Conservation (phyloP, 23 tunicate species). For the Styela clava region DNA sequence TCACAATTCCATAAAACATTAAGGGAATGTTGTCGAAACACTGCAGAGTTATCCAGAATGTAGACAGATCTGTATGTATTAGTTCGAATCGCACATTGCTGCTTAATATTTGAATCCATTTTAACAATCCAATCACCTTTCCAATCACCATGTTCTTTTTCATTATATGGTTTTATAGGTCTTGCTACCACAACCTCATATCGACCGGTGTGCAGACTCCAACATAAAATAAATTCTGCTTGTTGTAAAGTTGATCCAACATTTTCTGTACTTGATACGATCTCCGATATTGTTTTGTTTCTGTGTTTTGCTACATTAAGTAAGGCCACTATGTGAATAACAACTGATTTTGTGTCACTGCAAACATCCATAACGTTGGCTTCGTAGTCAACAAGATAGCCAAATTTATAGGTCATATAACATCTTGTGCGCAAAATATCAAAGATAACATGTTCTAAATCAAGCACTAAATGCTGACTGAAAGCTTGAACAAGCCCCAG, state of each 20-base stretch:
- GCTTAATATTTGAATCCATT: conserved; percentile 20
- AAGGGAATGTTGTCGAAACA: conserved; percentile 54
- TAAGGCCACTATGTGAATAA: conserved; percentile 56
- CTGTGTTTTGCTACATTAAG: conserved; percentile 33
- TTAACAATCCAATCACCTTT: conserved; percentile 41
- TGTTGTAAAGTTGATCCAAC: conserved; percentile 28
- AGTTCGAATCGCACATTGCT: conserved; percentile 44
- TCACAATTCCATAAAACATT: conserved; percentile 59
- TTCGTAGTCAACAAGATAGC: conserved; percentile 73
- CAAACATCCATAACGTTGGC: conserved; percentile 77
- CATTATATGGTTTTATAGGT: conserved; percentile 48
- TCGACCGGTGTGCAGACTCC: conserved; percentile 86
- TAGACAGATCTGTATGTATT: conserved; percentile 37
- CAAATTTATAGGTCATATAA: conserved; percentile 83
- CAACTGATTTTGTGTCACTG: conserved; percentile 61
- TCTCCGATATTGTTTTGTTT: conserved; percentile 30
- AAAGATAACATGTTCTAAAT: conserved; percentile 88
- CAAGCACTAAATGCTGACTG: conserved; percentile 76
- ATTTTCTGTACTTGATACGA: not conserved
- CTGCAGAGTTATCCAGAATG: conserved; percentile 47
- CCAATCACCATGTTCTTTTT: conserved; percentile 48
- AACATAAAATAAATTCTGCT: conserved; percentile 69
- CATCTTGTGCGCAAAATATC: conserved; percentile 76
- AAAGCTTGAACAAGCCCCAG: conserved; percentile 23
- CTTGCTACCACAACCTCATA: conserved; percentile 82